Evolutionary conservation across 64 coral and sea anemone species (phyloP).

Genomic region (Platygyra sinensis): DNA sequence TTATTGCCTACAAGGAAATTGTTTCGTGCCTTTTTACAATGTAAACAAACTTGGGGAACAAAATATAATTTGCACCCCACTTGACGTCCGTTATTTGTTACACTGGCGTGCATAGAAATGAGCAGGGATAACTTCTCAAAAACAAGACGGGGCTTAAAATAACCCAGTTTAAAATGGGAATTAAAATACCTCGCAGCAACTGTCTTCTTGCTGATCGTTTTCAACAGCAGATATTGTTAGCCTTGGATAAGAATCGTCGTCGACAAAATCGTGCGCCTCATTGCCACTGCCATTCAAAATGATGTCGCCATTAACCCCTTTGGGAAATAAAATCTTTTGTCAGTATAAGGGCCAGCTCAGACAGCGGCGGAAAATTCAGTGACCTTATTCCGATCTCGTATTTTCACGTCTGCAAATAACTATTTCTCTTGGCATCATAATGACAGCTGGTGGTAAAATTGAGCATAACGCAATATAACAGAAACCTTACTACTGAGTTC

Average conservation of each 20-base stretch:
- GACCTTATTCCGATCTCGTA: neutral
- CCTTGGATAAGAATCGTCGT: constrained; percentile 22
- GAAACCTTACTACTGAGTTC: neutral
- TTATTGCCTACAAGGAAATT: neutral
- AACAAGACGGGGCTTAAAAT: neutral
- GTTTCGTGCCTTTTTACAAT: neutral
- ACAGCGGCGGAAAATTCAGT: neutral
- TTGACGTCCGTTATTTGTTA: neutral
- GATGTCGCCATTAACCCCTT: constrained; percentile 37
- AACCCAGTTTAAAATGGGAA: constrained; percentile 13
- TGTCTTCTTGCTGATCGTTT: constrained; percentile 68
- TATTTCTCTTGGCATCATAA: neutral
- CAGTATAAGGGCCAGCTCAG: neutral
- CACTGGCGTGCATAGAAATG: neutral
- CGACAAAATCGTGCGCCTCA: constrained; percentile 1
- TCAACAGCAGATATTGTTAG: neutral
- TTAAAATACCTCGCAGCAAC: constrained; percentile 83
- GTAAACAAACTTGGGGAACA: constrained; percentile 2
- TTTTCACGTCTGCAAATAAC: constrained; percentile 1
- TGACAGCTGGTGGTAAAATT: neutral
- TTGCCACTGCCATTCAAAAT: constrained; percentile 1
- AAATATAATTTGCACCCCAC: neutral
- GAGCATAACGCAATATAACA: constrained; percentile 18
- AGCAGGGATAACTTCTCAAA: neutral
- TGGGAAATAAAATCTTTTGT: neutral